These are phyloP conservation scores for Salmo trutta DNA, from an alignment of 2,797 vertebrate species.

Conservation along the genomic window DNA sequence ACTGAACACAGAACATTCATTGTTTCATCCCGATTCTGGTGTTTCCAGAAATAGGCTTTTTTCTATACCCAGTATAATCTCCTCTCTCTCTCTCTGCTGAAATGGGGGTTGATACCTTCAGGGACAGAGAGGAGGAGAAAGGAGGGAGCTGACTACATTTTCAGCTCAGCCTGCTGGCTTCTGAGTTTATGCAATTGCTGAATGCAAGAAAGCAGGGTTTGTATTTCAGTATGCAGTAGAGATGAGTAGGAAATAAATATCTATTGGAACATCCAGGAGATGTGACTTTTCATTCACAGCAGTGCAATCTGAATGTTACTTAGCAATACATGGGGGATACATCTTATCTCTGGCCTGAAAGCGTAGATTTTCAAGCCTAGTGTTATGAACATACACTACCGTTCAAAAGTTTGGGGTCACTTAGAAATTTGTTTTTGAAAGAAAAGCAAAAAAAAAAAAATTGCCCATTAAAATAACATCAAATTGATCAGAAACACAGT, in stretches of 20 bases:
- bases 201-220: slow-evolving; percentile 35
- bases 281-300: neutral
- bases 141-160: slow-evolving; percentile 41
- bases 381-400: neutral
- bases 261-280: neutral
- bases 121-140: slow-evolving; percentile 32
- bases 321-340: neutral
- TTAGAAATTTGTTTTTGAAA: too few relatives aligned
- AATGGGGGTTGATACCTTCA: neutral
- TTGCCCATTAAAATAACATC: too few relatives aligned
- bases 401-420: too few relatives aligned
- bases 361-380: neutral
- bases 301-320: neutral
- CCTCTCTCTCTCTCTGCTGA: neutral
- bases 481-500: too few relatives aligned
- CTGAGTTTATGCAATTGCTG: slow-evolving; percentile 43
- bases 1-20: neutral
- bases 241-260: neutral
- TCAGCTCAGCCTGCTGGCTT: slow-evolving; percentile 40
- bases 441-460: too few relatives aligned
- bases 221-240: neutral
- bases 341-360: neutral
- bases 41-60: neutral
- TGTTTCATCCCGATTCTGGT: neutral
- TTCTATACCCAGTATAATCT: neutral